Evolutionary conservation across 2,113 vertebrate species (phyloP), one percentile per base, ranked within the genome.

Genomic region (Vidua macroura): DNA sequence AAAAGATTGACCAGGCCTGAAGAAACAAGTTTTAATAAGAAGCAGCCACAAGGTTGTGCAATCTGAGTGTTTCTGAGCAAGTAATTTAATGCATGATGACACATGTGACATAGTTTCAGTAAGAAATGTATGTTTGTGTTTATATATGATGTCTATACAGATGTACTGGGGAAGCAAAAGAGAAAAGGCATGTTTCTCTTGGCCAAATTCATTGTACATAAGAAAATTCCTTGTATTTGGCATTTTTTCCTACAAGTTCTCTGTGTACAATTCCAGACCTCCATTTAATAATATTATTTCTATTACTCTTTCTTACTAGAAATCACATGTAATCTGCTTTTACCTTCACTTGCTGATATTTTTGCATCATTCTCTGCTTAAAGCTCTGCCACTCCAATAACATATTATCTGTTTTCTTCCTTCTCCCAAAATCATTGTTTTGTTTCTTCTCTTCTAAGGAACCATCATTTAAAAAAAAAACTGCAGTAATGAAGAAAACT

Each of bases 1-100:
- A 59, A 80, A 90, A 88, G 30, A 77, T 0, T 66, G 72, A 74
- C 76, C 75, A 92, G 10, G 18, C 35, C 60, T 35, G 16, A 86
- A 93, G 86, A 83, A 94, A 90, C 35, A 74, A 39, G 37, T 56
- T 94, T 83, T 35, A 81, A 44, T 67, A 83, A 91, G 46, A 83
- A 92, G 58, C 2, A 13, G 52, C 11, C 70, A 85, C 62, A 33
- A 85, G 75, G 24, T 35, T 67, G 73, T 70, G 56, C 56, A 86
- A 78, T 43, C n/a, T 70, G 73, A 84, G 27, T 43, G 37, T 43
- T 94, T 81, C 60, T 78, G 23, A 89, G 73, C 43, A 63, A 85
- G 80, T 27, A 62, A 83, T 55, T 92, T 53, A 83, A 87, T 67
- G 46, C 53, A 86, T 51, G 75, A 90, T 3, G 6, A 80, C 41